These are phyloP conservation scores for Passerina amoena DNA, from an alignment of 2,113 vertebrate species.

Conservation along the genomic window DNA sequence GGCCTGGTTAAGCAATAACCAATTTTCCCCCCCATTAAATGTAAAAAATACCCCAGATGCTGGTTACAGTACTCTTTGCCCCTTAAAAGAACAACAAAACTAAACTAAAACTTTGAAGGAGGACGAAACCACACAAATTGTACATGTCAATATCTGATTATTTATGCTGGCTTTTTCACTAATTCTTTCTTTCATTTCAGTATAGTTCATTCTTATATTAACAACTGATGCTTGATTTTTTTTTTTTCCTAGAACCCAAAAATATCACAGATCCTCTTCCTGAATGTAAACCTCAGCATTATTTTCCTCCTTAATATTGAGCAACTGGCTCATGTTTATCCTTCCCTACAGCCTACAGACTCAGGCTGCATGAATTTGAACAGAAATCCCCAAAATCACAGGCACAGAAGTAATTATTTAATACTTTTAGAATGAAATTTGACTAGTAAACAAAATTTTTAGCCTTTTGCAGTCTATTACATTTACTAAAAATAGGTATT, in stretches of 20 bases:
- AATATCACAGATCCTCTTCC: not conserved
- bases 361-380: not conserved
- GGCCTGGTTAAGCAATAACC: not conserved
- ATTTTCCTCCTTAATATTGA: not conserved
- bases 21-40: not conserved
- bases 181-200: not conserved
- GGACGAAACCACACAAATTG: not conserved
- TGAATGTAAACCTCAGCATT: not conserved
- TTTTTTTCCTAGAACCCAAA: not conserved
- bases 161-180: not conserved
- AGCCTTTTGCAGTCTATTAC: not conserved
- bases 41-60: rapidly evolving
- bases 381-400: not conserved
- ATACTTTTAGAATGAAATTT: not conserved
- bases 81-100: not conserved
- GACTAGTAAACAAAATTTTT: not conserved
- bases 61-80: not conserved
- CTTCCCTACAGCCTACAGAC: not conserved
- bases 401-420: not conserved
- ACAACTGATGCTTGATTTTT: too few species aligned
- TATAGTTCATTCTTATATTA: not conserved
- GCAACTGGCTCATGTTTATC: not conserved
- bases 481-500: not conserved
- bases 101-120: not conserved
- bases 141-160: not conserved